Conservation (phyloP, 1,140 invertebrate species). For the Papilio polyxenes region DNA sequence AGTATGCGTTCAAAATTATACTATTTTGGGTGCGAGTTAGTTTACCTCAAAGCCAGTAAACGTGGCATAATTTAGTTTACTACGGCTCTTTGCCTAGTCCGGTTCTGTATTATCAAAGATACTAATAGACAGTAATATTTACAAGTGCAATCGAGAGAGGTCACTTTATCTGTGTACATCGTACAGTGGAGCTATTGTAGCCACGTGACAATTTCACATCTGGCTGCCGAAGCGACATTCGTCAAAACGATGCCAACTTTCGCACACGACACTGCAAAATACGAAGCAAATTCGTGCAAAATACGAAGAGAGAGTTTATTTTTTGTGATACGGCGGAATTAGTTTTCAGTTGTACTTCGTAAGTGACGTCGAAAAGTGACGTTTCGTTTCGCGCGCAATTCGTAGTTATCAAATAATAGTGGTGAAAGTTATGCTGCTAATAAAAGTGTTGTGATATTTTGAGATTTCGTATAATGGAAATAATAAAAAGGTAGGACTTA, state of each 20-base stretch:
- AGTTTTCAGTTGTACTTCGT: neutral
- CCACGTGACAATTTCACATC: conserved; percentile 57
- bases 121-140: conserved; percentile 14
- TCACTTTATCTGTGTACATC: conserved; percentile 44
- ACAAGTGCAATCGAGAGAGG: conserved; percentile 36
- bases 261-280: conserved; percentile 50
- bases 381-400: conserved; percentile 29
- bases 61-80: too few relatives aligned
- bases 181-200: conserved; percentile 57
- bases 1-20: too few relatives aligned
- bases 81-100: neutral
- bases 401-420: conserved; percentile 2
- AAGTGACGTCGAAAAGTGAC: neutral
- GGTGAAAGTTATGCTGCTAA: neutral
- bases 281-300: neutral
- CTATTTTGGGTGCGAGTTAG: too few relatives aligned
- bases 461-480: conserved; percentile 51
- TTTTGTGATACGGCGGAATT: neutral
- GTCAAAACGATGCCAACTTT: conserved; percentile 64
- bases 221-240: conserved; percentile 47
- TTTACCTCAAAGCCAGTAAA: too few relatives aligned
- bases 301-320: neutral
- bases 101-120: neutral
- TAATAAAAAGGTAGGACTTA: conserved; percentile 59
- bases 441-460: conserved; percentile 46